Percentiles rank a stretch among this genome's conserved stretches.
These are phyloP conservation scores for Malthinus seriepunctatus DNA, from an alignment of 2,888 invertebrate genomes.

Conservation along the genomic window DNA sequence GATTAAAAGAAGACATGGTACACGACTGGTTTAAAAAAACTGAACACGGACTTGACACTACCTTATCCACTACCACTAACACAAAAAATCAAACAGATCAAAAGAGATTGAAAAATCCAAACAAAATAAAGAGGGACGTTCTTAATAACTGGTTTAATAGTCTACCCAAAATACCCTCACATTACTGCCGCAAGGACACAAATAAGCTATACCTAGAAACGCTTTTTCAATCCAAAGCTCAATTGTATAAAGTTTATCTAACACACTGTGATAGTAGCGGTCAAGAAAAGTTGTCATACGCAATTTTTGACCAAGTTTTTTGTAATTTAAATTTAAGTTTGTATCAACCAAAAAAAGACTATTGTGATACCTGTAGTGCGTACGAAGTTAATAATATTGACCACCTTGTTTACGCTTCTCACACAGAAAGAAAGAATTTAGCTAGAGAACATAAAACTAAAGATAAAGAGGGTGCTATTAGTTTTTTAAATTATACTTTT, in stretches of 20 bases:
- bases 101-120: background rate
- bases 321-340: constrained; percentile 14
- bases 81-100: background rate
- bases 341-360: constrained; percentile 18
- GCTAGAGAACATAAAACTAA: background rate
- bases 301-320: constrained; percentile 3
- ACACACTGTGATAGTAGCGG: background rate
- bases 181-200: constrained; percentile 23
- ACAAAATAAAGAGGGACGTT: background rate
- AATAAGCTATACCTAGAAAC: constrained; percentile 17
- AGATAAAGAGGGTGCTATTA: background rate
- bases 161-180: constrained; percentile 11
- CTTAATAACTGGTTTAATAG: constrained; percentile 1
- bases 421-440: constrained; percentile 12
- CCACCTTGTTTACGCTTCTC: constrained; percentile 8
- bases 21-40: constrained; percentile 5
- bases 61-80: background rate
- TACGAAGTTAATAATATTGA: constrained; percentile 13
- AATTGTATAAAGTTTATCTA: constrained; percentile 3
- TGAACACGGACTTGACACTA: constrained; percentile 4
- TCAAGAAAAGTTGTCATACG: background rate
- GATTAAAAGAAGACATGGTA: constrained; percentile 8
- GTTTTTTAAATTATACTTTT: background rate
- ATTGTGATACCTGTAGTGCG: constrained; percentile 17
- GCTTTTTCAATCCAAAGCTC: constrained; percentile 7